Base-by-base conservation (phyloP, 2,888 invertebrate genomes). In the Linnaemya tessellans region DNA sequence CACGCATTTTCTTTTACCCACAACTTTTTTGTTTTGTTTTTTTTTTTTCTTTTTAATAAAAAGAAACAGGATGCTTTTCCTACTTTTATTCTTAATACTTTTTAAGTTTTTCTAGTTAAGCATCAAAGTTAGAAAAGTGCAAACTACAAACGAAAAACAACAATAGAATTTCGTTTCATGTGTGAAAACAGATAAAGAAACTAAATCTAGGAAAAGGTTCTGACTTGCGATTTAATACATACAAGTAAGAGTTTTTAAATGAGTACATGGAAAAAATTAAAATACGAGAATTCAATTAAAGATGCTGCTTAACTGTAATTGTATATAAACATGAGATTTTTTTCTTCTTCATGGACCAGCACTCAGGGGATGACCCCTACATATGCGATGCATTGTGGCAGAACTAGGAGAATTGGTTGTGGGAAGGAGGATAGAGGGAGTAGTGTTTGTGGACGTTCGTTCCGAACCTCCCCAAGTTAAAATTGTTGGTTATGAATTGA, bases 1-100 rank as follows among this genome's bases (percentile, higher is more conserved):
- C 35, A 90, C 90, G 89, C 90, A 90, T 88, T 88, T 89, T 88
- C 62, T 88, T 71, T 67, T 70, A 78, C 38, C 51, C 54, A 54
- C 22, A 82, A 71, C 22, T 73, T 82, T 58, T 80, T 75, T 22
- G 25, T 51, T 56, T 62, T 70, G 62, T 54, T 60, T 20, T 35
- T 54, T 25, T 41, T 54, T 9, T n/a, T 30, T 41, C 18, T 30
- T 54, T 25, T 54, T 30, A 65, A 43, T 20, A 20, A 70, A 43
- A 30, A 41, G 35, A 62, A 71, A 71, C 30, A 60, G 51, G 58
- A 80, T 71, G 64, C 54, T 15, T 80, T 51, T 22, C 49, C 51
- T 73, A 22, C 13, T 49, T 56, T 43, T 41, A 0, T 43, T 56
- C 13, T 30, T 58, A 71, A 74, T 75, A 41, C 49, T 41, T 70